These are phyloP conservation scores for Pterois miles DNA, from an alignment of 2,797 vertebrate genomes.

Conservation along the genomic window DNA sequence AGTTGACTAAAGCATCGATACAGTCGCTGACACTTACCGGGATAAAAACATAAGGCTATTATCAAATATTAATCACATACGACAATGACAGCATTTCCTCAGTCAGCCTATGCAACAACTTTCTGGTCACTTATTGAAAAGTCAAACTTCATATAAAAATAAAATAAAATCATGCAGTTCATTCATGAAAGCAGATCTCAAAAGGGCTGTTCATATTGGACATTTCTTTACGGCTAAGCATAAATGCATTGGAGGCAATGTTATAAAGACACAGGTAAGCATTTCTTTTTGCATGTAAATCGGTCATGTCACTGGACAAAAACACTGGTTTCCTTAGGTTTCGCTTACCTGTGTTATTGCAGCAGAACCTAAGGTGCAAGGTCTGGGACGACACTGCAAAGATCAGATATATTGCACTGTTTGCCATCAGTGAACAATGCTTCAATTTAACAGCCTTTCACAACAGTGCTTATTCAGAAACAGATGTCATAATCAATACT, in stretches of 20 bases:
- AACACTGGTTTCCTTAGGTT: constrained; percentile 92
- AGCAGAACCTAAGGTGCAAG: constrained; percentile 99
- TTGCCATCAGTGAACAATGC: constrained; percentile 97
- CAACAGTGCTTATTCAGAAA: constrained; percentile 77
- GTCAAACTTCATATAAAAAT: constrained; percentile 50
- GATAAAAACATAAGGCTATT: constrained; percentile 42
- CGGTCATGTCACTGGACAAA: constrained; percentile 77
- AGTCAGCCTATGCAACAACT: constrained; percentile 51
- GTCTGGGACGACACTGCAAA: constrained; percentile 99
- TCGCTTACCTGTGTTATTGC: constrained; percentile 99
- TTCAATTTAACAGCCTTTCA: constrained; percentile 87
- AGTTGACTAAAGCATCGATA: constrained; percentile 56
- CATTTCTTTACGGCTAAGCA: constrained; percentile 64
- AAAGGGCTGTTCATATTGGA: constrained; percentile 49
- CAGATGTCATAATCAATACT: constrained; percentile 60
- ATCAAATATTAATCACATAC: constrained; percentile 59
- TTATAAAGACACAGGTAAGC: constrained; percentile 76
- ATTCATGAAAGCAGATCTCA: constrained; percentile 65
- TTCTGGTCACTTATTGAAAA: constrained; percentile 40
- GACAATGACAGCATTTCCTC: constrained; percentile 57
- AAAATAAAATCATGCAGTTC: constrained; percentile 81
- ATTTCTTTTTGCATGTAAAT: constrained; percentile 71
- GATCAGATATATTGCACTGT: constrained; percentile 96
- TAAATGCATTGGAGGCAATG: constrained; percentile 68
- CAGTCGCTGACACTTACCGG: constrained; percentile 74